Conservation (phyloP, 2,797 vertebrate species). For the Crax fasciolata region DNA sequence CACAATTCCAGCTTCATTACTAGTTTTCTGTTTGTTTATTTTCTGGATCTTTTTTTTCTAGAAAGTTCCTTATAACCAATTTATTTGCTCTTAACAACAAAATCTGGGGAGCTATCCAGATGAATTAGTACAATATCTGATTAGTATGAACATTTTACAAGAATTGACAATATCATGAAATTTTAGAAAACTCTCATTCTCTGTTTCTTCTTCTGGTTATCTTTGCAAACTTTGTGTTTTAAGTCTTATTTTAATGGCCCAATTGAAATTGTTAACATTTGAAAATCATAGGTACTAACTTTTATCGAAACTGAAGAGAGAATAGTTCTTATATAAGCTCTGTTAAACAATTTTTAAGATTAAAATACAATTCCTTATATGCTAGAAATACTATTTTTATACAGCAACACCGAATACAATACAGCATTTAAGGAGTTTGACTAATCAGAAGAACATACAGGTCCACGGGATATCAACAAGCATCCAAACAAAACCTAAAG, state of each 20-base stretch:
- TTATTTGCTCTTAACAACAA: not conserved
- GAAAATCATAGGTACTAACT: not conserved
- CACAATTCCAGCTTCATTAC: not conserved
- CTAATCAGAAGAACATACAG: not conserved
- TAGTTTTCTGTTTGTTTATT: not conserved
- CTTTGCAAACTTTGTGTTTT: not conserved
- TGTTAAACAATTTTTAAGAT: not conserved
- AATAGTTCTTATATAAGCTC: not conserved
- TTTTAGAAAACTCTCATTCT: not conserved
- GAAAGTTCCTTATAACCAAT: not conserved
- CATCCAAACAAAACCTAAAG: not conserved
- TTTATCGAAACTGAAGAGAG: not conserved
- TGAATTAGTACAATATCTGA: not conserved
- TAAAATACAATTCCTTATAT: not conserved
- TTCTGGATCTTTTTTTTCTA: not conserved
- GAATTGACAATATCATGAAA: not conserved
- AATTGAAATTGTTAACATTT: not conserved
- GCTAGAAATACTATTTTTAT: not conserved
- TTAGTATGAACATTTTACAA: not conserved
- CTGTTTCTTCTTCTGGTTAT: not conserved
- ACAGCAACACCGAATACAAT: not conserved
- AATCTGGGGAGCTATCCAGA: not conserved
- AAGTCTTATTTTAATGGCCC: not conserved
- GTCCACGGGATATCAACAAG: not conserved
- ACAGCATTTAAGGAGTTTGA: not conserved